Conservation (phyloP, 2,113 vertebrate species). For the Myotis lucifugus region DNA sequence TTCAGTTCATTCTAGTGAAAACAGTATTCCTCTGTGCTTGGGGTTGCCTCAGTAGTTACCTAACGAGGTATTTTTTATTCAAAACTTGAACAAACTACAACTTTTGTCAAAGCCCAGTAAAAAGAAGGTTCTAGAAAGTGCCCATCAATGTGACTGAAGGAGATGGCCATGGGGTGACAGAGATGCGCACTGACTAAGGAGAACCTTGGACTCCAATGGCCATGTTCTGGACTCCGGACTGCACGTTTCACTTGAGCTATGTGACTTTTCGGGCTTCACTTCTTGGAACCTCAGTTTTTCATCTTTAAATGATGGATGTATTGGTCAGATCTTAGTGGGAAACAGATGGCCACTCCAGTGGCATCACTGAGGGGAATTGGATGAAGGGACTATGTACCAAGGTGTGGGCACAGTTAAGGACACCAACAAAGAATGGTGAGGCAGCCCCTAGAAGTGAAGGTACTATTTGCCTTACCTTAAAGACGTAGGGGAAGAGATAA, state of each 20-base stretch:
- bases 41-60: not conserved
- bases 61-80: not conserved
- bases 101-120: not conserved
- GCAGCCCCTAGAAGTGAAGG: accelerated
- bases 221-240: not conserved
- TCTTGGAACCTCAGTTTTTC: not conserved
- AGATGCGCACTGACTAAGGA: not conserved
- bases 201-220: not conserved
- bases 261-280: not conserved
- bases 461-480: not conserved
- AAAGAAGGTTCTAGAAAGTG: not conserved
- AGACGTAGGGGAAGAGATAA: not conserved
- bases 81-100: not conserved
- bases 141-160: not conserved
- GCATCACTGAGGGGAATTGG: not conserved
- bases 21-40: not conserved
- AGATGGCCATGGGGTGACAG: not conserved
- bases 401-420: not conserved
- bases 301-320: not conserved
- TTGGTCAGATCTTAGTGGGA: not conserved
- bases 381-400: not conserved
- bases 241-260: not conserved
- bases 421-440: not conserved
- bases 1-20: not conserved
- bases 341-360: not conserved